Evolutionary conservation across 2,797 vertebrate species (phyloP), one percentile per base, ranked within the genome.

Genomic region (Coluber constrictor): DNA sequence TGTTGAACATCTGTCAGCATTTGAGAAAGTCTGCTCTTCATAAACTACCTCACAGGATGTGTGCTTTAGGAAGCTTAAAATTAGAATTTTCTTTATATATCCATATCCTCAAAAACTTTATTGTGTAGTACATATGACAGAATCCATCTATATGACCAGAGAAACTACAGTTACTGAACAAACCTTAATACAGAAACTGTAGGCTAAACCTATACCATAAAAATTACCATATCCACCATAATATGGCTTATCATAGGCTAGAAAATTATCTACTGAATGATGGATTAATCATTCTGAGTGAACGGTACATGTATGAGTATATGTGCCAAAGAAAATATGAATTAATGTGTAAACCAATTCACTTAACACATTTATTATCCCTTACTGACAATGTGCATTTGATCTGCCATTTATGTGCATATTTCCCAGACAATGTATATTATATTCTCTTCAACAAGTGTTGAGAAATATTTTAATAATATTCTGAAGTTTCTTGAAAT

Each of bases 51-150:
- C 3, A 57, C 20, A 90, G 66, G 55, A 92, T 88, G 1, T 8
- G 60, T 93, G 83, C 55, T 92, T 87, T 88, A 43, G 56, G 11
- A 0, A 63, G n/a, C 4, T 93, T 43, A 94, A 92, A 94, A 90
- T 60, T 43, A 89, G 79, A 88, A 79, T 91, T 2, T 86, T 91
- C 87, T 61, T 91, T 43, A 89, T 55, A 56, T 54, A 91, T 93
- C 32, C 2, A 2, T 60, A 93, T 18, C 2, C 83, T 57, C 83
- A 23, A 8, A 47, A 83, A 3, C 70, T 92, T 55, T 0, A 55
- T 11, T 43, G 1, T 55, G 3, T 51, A 54, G 5, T 60, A 92
- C 3, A 0, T 74, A 91, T 91, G 1, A 27, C 1, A 16, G 57
- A 70, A n/a, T 0, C 0, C 8, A 55, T 83, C 86, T 29, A 25